Conservation (phyloP, 2,797 vertebrate genomes). For the Semotilus atromaculatus region DNA sequence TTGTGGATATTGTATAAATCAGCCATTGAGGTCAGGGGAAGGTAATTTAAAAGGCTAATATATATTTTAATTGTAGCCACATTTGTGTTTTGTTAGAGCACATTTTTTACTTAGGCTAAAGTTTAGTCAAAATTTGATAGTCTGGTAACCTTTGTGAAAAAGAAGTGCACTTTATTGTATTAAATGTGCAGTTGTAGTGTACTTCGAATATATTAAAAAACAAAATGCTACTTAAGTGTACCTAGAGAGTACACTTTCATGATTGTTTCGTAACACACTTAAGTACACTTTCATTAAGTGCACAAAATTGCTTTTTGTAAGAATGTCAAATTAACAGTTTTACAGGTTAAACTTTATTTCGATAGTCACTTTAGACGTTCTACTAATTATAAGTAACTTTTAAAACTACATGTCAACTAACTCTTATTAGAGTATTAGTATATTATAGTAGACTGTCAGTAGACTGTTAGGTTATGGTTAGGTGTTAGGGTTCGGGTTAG, state of each 20-base stretch:
- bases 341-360: too few relatives aligned
- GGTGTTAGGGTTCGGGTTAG: too few relatives aligned
- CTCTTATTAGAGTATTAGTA: too few relatives aligned
- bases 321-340: too few relatives aligned
- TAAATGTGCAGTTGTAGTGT: neutral
- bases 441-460: too few relatives aligned
- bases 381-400: too few relatives aligned
- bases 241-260: too few relatives aligned
- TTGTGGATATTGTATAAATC: constrained; percentile 3
- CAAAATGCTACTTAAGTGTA: neutral
- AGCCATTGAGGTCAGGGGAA: neutral
- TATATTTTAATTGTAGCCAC: neutral
- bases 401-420: too few relatives aligned
- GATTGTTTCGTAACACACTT: neutral
- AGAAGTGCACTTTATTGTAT: neutral
- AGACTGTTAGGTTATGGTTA: too few relatives aligned
- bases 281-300: neutral
- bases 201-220: neutral
- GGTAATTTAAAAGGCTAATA: neutral
- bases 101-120: neutral
- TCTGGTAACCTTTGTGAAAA: neutral
- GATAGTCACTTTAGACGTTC: too few relatives aligned
- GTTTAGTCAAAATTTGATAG: neutral
- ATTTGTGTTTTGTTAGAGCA: neutral
- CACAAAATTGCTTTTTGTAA: neutral